Percentiles rank a stretch among this genome's conserved stretches.
Conservation (phyloP, 2,888 invertebrate genomes). For the Alentia gelatinosa region DNA sequence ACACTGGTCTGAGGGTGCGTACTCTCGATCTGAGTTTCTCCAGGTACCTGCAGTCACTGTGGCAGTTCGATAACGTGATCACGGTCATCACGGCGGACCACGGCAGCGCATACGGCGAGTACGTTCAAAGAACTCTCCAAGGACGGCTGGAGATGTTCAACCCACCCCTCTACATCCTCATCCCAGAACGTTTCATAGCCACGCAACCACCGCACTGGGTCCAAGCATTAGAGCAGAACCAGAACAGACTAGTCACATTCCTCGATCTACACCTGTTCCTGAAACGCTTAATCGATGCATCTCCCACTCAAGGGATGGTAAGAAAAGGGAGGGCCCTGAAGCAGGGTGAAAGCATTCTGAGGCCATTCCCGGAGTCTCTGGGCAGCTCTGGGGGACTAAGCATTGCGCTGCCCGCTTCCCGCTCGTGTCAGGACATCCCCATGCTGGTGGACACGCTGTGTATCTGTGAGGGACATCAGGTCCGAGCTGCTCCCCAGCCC, state of each 20-base stretch:
- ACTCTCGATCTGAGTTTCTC: background rate
- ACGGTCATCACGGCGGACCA: slow-evolving; percentile 20
- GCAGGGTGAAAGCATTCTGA: too few relatives aligned
- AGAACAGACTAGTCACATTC: background rate
- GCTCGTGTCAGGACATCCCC: background rate
- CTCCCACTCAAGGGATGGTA: too few relatives aligned
- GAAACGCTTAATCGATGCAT: background rate
- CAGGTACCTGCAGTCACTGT: background rate
- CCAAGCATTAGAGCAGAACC: background rate
- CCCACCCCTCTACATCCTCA: background rate
- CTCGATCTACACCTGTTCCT: background rate
- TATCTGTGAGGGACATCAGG: background rate
- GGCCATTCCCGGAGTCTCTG: background rate
- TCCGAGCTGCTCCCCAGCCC: background rate
- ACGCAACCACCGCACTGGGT: background rate
- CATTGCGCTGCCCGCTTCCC: background rate
- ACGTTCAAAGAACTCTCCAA: background rate
- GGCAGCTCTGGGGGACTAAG: background rate
- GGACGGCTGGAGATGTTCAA: background rate
- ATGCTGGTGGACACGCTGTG: background rate
- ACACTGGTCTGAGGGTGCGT: background rate
- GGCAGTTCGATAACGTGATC: background rate
- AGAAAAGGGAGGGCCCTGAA: too few relatives aligned
- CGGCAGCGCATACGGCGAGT: background rate
- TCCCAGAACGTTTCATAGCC: background rate